phyloP scores from a whole-genome alignment of 1,140 invertebrate species.

The Colletes gigas region DNA sequence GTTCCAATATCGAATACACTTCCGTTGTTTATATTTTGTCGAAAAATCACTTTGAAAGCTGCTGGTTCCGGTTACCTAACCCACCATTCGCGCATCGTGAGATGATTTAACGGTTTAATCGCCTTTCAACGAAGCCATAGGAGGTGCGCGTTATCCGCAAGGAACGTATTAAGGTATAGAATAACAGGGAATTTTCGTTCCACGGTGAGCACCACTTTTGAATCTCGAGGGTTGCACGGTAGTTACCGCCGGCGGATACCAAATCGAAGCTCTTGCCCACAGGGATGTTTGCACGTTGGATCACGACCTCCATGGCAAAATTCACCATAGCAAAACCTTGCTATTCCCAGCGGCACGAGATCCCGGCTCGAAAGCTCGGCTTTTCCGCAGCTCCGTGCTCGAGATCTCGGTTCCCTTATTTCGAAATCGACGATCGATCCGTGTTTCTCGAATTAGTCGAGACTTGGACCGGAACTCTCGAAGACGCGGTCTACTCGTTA shows the following conservation, averaged over 20 bases:
- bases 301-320: constrained; percentile 69
- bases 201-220: constrained; percentile 65
- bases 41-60: too few relatives aligned
- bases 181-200: constrained; percentile 44
- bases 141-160: too few relatives aligned
- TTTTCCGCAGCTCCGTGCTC: background rate
- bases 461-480: too few relatives aligned
- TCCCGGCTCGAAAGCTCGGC: background rate
- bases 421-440: background rate
- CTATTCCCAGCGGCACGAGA: constrained; percentile 52
- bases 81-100: too few relatives aligned
- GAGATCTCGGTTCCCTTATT: constrained; percentile 2
- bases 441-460: too few relatives aligned
- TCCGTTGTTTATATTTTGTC: too few relatives aligned
- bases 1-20: too few relatives aligned
- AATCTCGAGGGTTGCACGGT: constrained; percentile 59
- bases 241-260: constrained; percentile 62
- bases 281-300: constrained; percentile 69
- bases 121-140: too few relatives aligned
- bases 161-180: too few relatives aligned
- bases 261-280: constrained; percentile 65
- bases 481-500: too few relatives aligned
- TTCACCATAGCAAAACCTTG: constrained; percentile 56
- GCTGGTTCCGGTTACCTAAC: too few relatives aligned
- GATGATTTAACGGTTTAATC: too few relatives aligned